Base-by-base conservation (phyloP, 2,888 invertebrate genomes). In the Marasmarcha lunaedactyla region DNA sequence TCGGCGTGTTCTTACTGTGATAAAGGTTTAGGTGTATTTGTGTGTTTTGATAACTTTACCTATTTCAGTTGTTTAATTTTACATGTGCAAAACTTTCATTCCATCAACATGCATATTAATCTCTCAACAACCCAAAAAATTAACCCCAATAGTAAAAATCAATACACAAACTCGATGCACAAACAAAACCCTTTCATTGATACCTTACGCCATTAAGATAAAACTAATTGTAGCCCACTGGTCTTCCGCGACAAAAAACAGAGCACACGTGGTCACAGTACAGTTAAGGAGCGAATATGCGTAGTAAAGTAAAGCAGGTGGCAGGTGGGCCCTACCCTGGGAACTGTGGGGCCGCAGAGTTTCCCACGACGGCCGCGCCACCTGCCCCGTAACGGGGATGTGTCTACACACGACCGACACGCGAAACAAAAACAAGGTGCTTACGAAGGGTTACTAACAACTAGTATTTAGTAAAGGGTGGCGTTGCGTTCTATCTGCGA, bases 271-370 rank as follows among this genome's bases (percentile, higher is more conserved):
- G 83, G 77, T 12, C 81, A 83, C 83, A 81, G 81, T 81, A 79
- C 81, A 77, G 77, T 81, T 81, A 79, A 78, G 76, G 71, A 71
- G 78, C 79, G 78, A 79, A 81, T 78, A 83, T 79, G 81, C 79
- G 81, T 79, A 81, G 77, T 81, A 78, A 65, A 81, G 77, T 81
- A 78, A 65, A 71, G 77, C 79, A 78, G 78, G 79, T 78, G 81
- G 73, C 73, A 71, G 71, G 73, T 76, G 73, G 62, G 3, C 48
- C 54, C 52, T 50, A 61, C 51, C 54, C 73, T 59, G 79, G 83
- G 81, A 81, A 83, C 81, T 81, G 55, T 68, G 63, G 79, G 78
- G 76, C 71, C 83, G 81, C 61, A 71, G 64, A 76, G 78, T 79
- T 79, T 79, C 78, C 59, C n/a, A n/a, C n/a, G n/a, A n/a, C n/a